phyloP scores from a whole-genome alignment of 2,888 invertebrate genomes.

The Aradus depressus region DNA sequence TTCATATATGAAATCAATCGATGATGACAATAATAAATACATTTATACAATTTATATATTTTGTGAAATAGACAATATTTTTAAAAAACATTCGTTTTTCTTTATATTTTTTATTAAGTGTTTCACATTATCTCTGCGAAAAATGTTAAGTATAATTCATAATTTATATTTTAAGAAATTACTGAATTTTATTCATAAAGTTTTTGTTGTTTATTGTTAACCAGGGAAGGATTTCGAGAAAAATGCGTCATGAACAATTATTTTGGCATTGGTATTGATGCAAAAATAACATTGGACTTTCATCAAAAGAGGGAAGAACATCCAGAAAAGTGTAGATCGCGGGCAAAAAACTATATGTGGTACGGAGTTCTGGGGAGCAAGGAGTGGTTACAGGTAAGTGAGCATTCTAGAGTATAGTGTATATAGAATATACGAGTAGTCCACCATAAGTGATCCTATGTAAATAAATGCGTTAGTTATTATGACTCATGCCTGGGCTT shows the following conservation, averaged over 20 bases:
- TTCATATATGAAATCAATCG: too few relatives aligned
- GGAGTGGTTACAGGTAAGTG: conserved; percentile 39
- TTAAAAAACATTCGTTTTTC: too few relatives aligned
- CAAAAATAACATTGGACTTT: conserved; percentile 92
- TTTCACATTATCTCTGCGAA: too few relatives aligned
- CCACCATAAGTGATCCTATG: not conserved
- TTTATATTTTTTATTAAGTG: too few relatives aligned
- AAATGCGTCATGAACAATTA: conserved; percentile 98
- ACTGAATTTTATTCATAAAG: not conserved
- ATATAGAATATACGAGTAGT: not conserved
- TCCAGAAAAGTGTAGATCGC: conserved; percentile 87
- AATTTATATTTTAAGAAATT: too few relatives aligned
- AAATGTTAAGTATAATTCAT: too few relatives aligned
- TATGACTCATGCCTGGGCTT: too few relatives aligned
- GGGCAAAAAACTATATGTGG: conserved; percentile 96
- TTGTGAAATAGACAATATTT: too few relatives aligned
- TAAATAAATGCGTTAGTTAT: too few relatives aligned
- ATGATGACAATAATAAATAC: too few relatives aligned
- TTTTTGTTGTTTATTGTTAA: conserved; percentile 21
- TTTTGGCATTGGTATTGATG: conserved; percentile 96
- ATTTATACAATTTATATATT: too few relatives aligned
- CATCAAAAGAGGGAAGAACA: conserved; percentile 95
- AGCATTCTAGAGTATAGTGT: not conserved
- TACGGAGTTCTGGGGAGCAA: conserved; percentile 48
- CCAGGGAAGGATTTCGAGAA: conserved; percentile 77